Percentiles rank a stretch among this genome's conserved stretches.
Evolutionary conservation across 2,888 invertebrate genomes (phyloP).

Genomic region (Serrognathus titanus): DNA sequence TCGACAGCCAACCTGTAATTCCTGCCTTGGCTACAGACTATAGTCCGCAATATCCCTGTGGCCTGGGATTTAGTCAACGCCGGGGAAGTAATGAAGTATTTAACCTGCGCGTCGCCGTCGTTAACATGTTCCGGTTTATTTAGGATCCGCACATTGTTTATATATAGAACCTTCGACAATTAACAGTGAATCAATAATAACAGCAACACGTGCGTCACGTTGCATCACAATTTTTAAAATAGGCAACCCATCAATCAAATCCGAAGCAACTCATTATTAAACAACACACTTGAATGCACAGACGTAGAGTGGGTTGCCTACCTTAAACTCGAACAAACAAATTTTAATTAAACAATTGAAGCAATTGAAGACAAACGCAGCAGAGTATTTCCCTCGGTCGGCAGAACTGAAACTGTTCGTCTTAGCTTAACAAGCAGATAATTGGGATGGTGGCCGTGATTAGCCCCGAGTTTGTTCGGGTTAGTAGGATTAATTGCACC

Average conservation of each 20-base stretch:
- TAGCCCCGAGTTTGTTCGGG: conserved; percentile 7
- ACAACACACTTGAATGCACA: no score
- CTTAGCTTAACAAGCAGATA: conserved; percentile 13
- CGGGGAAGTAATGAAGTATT: neutral
- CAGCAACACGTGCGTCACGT: no score
- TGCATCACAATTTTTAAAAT: no score
- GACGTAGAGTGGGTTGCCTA: no score
- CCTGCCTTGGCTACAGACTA: neutral
- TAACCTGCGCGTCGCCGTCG: neutral
- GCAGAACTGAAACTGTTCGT: conserved; percentile 5
- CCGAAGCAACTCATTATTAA: no score
- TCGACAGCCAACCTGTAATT: conserved; percentile 5
- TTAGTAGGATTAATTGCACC: conserved; percentile 11
- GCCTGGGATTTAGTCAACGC: neutral
- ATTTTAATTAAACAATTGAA: no score
- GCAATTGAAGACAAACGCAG: no score
- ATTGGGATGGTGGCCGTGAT: conserved; percentile 9
- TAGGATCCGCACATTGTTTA: neutral
- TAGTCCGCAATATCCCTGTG: neutral
- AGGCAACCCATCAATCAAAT: no score
- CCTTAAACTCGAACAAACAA: no score
- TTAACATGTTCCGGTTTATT: neutral
- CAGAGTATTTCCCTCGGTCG: neutral
- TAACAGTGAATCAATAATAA: neutral
- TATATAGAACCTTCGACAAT: neutral